phyloP scores from a whole-genome alignment of 2,113 vertebrate species.

The Microtus richardsoni region DNA sequence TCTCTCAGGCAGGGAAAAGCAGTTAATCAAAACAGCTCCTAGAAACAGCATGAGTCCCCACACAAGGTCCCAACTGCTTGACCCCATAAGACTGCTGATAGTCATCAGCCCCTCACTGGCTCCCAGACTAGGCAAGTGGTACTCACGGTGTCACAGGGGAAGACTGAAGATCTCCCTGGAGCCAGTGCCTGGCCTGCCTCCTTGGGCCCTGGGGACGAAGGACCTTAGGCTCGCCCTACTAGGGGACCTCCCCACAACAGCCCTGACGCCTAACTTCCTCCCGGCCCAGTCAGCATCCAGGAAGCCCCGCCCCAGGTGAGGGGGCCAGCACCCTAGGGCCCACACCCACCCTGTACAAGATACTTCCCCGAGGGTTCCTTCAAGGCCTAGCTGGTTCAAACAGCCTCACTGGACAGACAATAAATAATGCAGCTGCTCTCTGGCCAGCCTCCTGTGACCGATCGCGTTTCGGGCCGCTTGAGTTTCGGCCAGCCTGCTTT shows the following conservation, averaged over 20 bases:
- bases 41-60: not conserved
- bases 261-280: slow-evolving; percentile 72
- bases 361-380: not conserved
- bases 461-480: slow-evolving; percentile 88
- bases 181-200: not conserved
- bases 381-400: not conserved
- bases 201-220: not conserved
- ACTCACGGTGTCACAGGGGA: slow-evolving; percentile 63
- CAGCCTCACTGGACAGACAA: slow-evolving; percentile 80
- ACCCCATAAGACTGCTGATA: not conserved
- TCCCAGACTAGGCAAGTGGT: not conserved
- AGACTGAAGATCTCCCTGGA: not conserved
- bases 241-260: not conserved
- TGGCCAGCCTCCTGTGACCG: slow-evolving; percentile 78
- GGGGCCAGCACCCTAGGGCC: slow-evolving; percentile 30
- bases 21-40: not conserved
- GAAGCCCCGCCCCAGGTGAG: slow-evolving; percentile 72
- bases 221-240: not conserved
- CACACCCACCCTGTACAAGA: not conserved
- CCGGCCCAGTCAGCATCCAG: slow-evolving; percentile 42
- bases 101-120: not conserved
- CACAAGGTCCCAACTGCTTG: not conserved
- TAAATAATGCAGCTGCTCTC: slow-evolving; percentile 88
- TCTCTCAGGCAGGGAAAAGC: not conserved
- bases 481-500: slow-evolving; percentile 83